Conservation (phyloP, 2,888 invertebrate species). For the Stomorhina lunata region DNA sequence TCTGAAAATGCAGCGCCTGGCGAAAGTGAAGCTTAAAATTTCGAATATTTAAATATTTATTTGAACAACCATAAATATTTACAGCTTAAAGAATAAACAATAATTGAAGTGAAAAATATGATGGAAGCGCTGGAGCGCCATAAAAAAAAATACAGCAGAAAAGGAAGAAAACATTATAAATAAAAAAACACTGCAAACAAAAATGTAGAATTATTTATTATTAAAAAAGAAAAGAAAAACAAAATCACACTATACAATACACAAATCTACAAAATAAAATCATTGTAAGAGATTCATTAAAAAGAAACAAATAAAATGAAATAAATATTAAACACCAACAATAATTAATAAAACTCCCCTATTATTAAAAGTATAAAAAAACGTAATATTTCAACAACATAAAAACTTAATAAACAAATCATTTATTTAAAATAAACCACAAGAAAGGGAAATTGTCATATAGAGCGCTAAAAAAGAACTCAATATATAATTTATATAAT, state of each 20-base stretch:
- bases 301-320: conserved; percentile 24
- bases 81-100: conserved; percentile 44
- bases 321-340: conserved; percentile 47
- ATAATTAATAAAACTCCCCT: conserved; percentile 18
- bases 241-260: conserved; percentile 39
- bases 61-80: not conserved
- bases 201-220: conserved; percentile 47
- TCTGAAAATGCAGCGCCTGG: conserved; percentile 81
- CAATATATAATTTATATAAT: conserved; percentile 49
- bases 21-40: conserved; percentile 81
- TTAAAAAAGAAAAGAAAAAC: no score
- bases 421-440: conserved; percentile 32
- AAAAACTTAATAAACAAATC: conserved; percentile 22
- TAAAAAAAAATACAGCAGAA: not conserved
- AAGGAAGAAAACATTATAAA: conserved; percentile 14
- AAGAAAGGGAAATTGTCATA: conserved; percentile 39
- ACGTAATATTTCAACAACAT: conserved; percentile 7
- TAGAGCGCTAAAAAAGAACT: conserved; percentile 46
- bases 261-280: conserved; percentile 58
- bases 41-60: conserved; percentile 34
- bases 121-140: conserved; percentile 52
- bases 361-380: conserved; percentile 19
- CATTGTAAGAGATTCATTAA: conserved; percentile 55
- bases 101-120: conserved; percentile 28
- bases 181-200: conserved; percentile 30